Conservation (phyloP, 2,888 invertebrate species). For the Heterodera filipjevi region DNA sequence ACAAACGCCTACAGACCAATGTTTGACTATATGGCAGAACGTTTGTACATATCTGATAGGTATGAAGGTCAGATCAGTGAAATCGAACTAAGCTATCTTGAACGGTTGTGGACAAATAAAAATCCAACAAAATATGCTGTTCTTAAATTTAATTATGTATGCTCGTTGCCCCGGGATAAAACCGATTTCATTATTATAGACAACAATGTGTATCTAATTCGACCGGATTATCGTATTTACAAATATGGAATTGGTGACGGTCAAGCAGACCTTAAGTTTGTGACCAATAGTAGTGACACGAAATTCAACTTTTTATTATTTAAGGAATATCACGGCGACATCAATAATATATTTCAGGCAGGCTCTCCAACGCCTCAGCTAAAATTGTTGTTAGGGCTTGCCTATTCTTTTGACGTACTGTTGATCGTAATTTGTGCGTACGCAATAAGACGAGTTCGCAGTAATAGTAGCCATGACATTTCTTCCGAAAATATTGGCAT, state of each 20-base stretch:
- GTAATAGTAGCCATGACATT: not conserved
- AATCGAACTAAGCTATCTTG: not conserved
- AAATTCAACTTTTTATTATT: conserved; percentile 3
- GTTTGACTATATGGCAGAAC: not conserved
- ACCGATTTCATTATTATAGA: not conserved
- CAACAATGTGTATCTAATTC: not conserved
- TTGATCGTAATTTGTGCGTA: not conserved
- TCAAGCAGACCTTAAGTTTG: not conserved
- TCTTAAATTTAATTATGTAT: not conserved
- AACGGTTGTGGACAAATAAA: not conserved
- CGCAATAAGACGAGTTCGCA: not conserved
- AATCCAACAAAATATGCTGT: not conserved
- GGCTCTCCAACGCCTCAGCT: not conserved
- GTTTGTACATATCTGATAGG: not conserved
- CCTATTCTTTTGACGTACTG: not conserved
- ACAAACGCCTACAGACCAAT: not conserved
- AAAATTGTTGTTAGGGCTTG: not conserved
- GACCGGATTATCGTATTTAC: not conserved
- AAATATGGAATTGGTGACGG: not conserved
- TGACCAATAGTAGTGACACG: not conserved
- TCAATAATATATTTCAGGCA: not conserved
- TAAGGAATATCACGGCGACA: not conserved
- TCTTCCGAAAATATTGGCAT: not conserved
- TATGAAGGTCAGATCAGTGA: not conserved
- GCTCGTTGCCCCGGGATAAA: not conserved